Evolutionary conservation across 2,113 vertebrate genomes (phyloP).

Genomic region (Silurus asotus): DNA sequence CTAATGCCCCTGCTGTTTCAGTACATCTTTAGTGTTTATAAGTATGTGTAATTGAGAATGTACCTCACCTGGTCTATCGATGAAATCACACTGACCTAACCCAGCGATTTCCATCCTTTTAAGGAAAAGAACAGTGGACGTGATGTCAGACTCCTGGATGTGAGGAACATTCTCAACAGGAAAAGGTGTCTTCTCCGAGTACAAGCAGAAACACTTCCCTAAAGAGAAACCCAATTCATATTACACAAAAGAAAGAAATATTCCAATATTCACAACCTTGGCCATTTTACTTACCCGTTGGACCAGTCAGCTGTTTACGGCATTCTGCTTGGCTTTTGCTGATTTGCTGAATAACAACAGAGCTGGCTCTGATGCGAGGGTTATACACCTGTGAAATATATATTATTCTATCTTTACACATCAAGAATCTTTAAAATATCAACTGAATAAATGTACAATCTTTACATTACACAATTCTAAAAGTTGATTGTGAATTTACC

Average conservation of each 20-base stretch:
- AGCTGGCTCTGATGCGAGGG: constrained; percentile 84
- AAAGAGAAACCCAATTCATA: constrained; percentile 15
- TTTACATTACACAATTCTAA: not conserved
- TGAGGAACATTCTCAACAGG: constrained; percentile 65
- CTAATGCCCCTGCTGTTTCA: not conserved
- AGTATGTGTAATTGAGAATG: not conserved
- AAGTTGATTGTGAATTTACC: not conserved
- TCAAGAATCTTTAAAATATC: not conserved
- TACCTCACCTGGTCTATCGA: constrained; percentile 80
- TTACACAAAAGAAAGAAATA: not conserved
- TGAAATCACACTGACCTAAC: constrained; percentile 82
- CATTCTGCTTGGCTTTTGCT: constrained; percentile 81
- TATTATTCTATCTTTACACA: not conserved
- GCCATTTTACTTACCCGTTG: constrained; percentile 68
- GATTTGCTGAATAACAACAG: constrained; percentile 78
- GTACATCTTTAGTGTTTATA: not conserved
- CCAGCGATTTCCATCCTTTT: constrained; percentile 88
- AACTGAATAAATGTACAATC: not conserved
- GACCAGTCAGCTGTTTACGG: constrained; percentile 76
- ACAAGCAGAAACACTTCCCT: constrained; percentile 90
- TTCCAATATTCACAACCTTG: no score
- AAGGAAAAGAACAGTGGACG: constrained; percentile 82
- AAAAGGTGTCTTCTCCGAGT: constrained; percentile 74
- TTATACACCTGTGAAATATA: constrained; percentile 81
- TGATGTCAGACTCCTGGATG: constrained; percentile 84